Evolutionary conservation across 2,113 vertebrate species (phyloP).

Genomic region (Geococcyx californianus): DNA sequence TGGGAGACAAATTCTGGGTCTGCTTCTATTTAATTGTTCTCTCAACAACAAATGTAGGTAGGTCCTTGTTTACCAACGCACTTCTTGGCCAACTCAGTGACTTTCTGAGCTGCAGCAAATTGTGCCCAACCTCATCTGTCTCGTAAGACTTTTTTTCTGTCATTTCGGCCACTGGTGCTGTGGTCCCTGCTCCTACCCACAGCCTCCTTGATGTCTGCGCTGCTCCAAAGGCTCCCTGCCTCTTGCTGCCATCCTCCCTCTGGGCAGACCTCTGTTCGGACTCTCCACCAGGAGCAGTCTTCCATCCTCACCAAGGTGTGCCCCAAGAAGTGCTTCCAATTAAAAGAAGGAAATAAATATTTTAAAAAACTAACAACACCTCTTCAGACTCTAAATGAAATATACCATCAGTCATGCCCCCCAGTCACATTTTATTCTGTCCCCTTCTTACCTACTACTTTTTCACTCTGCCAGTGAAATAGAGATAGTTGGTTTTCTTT

Average conservation of each 20-base stretch:
- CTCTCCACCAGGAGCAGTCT: not conserved
- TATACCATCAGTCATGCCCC: not conserved
- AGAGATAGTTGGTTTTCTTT: not conserved
- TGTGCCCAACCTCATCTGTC: not conserved
- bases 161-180: not conserved
- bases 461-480: not conserved
- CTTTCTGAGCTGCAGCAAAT: not conserved
- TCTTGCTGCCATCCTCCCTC: not conserved
- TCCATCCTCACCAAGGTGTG: not conserved
- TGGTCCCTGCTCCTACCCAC: not conserved
- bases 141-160: not conserved
- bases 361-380: not conserved
- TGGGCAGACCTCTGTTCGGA: not conserved
- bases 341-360: not conserved
- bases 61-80: not conserved
- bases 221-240: rapidly evolving
- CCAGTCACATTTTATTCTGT: not conserved
- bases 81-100: not conserved
- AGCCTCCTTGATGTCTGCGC: not conserved
- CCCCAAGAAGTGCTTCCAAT: not conserved
- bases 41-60: not conserved
- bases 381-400: not conserved
- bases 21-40: not conserved
- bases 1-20: not conserved
- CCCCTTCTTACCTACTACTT: not conserved